phyloP scores from a whole-genome alignment of 2,797 vertebrate genomes.

The Miopithecus talapoin region DNA sequence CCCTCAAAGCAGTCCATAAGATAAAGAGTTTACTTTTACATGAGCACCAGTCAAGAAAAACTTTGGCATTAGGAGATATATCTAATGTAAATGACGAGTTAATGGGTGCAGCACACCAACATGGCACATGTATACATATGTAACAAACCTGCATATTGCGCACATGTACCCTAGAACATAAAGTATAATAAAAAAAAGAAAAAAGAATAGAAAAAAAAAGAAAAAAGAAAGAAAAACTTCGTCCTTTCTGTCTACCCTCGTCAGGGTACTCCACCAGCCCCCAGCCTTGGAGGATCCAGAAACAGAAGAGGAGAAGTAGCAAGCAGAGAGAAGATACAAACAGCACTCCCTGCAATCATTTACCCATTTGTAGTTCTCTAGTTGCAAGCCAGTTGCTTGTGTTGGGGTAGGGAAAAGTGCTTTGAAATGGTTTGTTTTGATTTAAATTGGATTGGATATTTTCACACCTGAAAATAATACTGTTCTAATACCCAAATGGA shows the following conservation, averaged over 20 bases:
- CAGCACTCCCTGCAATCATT: neutral
- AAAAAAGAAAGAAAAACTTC: neutral
- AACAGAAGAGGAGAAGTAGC: neutral
- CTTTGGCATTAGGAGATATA: too few species aligned
- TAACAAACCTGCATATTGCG: too few species aligned
- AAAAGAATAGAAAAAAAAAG: too few species aligned
- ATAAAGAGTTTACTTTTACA: neutral
- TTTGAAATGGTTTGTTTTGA: constrained; percentile 32
- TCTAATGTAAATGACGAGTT: too few species aligned
- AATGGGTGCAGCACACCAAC: too few species aligned
- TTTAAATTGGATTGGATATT: constrained; percentile 25
- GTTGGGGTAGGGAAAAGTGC: neutral
- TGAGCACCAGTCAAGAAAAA: neutral
- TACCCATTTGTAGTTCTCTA: neutral
- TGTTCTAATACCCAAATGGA: neutral
- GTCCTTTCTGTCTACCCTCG: neutral
- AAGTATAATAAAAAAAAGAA: too few species aligned
- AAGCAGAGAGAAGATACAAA: neutral
- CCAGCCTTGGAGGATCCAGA: neutral
- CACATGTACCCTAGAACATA: too few species aligned
- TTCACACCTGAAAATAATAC: constrained; percentile 54
- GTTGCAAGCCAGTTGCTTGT: neutral
- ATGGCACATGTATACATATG: too few species aligned
- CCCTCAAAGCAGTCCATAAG: neutral
- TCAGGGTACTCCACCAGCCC: neutral